These are phyloP conservation scores for Nylanderia fulva DNA, from an alignment of 1,140 invertebrate species.

Conservation along the genomic window DNA sequence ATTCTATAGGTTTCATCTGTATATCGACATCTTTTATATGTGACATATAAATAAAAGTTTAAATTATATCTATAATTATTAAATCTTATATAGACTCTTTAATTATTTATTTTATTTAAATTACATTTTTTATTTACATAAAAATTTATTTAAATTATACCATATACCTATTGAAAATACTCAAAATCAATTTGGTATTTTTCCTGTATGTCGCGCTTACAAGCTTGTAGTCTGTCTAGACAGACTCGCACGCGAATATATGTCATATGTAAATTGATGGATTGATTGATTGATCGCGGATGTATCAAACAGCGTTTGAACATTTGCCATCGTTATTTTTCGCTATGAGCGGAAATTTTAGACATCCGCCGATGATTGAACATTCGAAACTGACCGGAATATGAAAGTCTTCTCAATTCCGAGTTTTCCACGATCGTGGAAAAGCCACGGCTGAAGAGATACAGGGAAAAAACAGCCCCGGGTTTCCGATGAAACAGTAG, in stretches of 20 bases:
- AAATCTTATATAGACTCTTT: no score
- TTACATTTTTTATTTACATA: not conserved
- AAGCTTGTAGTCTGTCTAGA: no score
- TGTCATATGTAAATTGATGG: not conserved
- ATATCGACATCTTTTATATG: no score
- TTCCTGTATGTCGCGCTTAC: not conserved
- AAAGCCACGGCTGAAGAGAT: slow-evolving; percentile 14
- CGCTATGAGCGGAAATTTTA: slow-evolving; percentile 5
- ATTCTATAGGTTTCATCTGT: no score
- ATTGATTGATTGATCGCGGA: no score
- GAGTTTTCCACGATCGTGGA: not conserved
- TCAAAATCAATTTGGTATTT: not conserved
- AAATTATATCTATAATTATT: no score
- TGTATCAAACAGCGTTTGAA: not conserved
- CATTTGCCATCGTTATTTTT: not conserved
- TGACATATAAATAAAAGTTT: no score
- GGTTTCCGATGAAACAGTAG: slow-evolving; percentile 27
- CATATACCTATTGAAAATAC: not conserved
- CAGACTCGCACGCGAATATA: not conserved
- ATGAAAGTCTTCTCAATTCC: slow-evolving; percentile 18
- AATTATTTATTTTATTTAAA: not conserved
- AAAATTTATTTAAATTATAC: no score
- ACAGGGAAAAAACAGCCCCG: not conserved
- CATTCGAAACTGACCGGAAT: not conserved
- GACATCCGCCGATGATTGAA: slow-evolving; percentile 1